Base-by-base conservation (phyloP, 2,113 vertebrate species). In the Crotalus helleri region DNA sequence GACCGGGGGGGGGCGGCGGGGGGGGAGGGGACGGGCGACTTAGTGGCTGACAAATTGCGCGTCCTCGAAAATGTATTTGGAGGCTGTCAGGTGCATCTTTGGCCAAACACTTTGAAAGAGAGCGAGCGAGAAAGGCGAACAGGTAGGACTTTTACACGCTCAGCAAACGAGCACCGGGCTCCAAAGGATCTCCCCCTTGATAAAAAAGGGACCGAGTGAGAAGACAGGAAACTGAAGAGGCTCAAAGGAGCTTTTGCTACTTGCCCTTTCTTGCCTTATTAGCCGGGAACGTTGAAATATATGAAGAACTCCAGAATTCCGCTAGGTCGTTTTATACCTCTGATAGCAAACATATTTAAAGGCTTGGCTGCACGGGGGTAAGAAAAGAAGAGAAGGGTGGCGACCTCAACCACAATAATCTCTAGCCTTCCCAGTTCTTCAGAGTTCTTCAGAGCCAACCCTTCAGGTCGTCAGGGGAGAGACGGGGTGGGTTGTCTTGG, bases 31-130 rank as follows among this genome's bases (percentile, higher is more conserved):
- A 49, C 26, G 23, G 29, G 61, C 39, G 3, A 92, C 58, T 95
- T 95, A 95, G 87, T 87, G 95, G 8, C 61, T n/a, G 93, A 95
- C 94, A 96, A 97, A 96, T 95, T 90, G 85, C 95, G 95, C 92
- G 96, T 96, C 95, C 96, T 95, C 93, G 64, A 93, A 39, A 95
- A 95, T 23, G 89, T 81, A 94, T 95, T 95, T 93, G 88, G 93
- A 59, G 94, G 95, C 92, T 93, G 94, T 93, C 94, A 87, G 19
- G 91, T 85, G 91, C 88, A 15, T 64, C 44, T 44, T 17, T 39
- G 64, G 15, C 13, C 49, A 85, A 58, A 6, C 33, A 21, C 39
- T 33, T 13, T 1, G 0, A 0, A 26, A 44, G 87, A 24, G 10
- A 69, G 69, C 74, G 33, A 19, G 5, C 4, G 64, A 74, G 55